Base-by-base conservation (phyloP, 2,113 vertebrate species). In the Corydoras sp. region DNA sequence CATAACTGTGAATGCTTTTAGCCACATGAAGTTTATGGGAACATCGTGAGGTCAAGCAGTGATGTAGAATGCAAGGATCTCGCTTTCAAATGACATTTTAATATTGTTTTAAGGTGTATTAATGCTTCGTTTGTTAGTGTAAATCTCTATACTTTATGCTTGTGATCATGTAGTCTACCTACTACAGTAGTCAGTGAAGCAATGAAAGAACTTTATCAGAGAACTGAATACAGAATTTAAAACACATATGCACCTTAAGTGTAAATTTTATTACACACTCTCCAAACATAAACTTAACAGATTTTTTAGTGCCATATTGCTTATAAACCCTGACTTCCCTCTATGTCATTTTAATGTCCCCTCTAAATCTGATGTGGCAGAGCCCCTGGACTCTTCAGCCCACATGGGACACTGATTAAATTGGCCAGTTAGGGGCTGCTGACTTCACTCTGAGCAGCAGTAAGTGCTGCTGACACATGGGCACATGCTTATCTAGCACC, bases 361-460 rank as follows among this genome's bases (percentile, higher is more conserved):
- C 54, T 12, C 4, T 24, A 76, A 74, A 69, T 62, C 13, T 18
- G n/a, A n/a, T 51, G 48, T 68, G 35, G 70, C 61, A 68, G 18
- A 64, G 65, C 15, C 49, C 35, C 59, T 18, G 53, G 49, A 69
- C 72, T 13, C 54, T 71, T 60, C 48, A 75, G 13, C 6, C 29
- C 67, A 69, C 71, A 73, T 62, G 66, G 54, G 77, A 69, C 29
- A 64, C 65, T 75, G 72, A 80, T 75, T 49, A 72, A 78, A 72
- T 61, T 4, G 55, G 32, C 30, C 71, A 71, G 48, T 77, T 79
- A 50, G 51, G 59, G 13, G 54, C 54, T 56, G 54, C 54, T n/a
- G 54, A 56, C 13, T 56, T 15, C 13, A 15, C 54, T 56, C 54
- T 5, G 53, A 72, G 65, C 15, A 53, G 62, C 15, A 10, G 58